Percentiles rank a stretch among this genome's conserved stretches.
These are phyloP conservation scores for Zaprionus ghesquierei DNA, from an alignment of 1,140 invertebrate species.

Conservation along the genomic window DNA sequence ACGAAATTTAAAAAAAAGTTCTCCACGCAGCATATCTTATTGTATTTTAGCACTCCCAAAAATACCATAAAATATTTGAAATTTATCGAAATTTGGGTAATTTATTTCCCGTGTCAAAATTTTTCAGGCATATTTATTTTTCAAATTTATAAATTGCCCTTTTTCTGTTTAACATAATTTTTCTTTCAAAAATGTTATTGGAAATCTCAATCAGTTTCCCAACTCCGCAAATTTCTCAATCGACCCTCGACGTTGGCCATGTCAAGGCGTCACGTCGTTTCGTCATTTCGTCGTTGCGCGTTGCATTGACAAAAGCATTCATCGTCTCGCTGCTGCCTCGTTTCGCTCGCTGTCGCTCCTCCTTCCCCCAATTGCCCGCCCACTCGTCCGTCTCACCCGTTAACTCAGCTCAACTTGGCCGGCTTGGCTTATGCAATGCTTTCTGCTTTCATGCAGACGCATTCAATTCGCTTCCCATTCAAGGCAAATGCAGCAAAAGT, in stretches of 20 bases:
- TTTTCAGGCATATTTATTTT: too few species aligned
- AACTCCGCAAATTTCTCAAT: background rate
- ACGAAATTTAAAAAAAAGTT: too few species aligned
- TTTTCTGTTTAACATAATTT: too few species aligned
- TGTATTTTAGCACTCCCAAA: too few species aligned
- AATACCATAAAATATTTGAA: too few species aligned
- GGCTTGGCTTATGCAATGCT: conserved; percentile 72
- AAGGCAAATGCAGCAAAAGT: conserved; percentile 23
- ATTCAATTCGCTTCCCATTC: conserved; percentile 65
- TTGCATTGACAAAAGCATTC: conserved; percentile 14
- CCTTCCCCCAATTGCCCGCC: background rate
- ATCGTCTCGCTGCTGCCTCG: background rate
- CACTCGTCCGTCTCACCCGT: background rate
- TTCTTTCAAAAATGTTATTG: too few species aligned
- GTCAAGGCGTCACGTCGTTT: conserved; percentile 18
- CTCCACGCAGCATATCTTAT: too few species aligned
- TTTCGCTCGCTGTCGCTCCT: background rate
- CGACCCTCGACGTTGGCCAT: conserved; percentile 10
- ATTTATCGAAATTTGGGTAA: too few species aligned
- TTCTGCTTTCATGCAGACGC: conserved; percentile 67
- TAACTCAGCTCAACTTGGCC: conserved; percentile 35
- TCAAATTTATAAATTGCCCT: too few species aligned
- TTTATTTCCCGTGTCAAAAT: too few species aligned
- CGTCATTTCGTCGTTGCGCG: background rate
- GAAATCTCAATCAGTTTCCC: background rate